Percentiles rank a stretch among this genome's conserved stretches.
Evolutionary conservation across 2,113 vertebrate species (phyloP).

Genomic region (Rhadina sibilatrix): DNA sequence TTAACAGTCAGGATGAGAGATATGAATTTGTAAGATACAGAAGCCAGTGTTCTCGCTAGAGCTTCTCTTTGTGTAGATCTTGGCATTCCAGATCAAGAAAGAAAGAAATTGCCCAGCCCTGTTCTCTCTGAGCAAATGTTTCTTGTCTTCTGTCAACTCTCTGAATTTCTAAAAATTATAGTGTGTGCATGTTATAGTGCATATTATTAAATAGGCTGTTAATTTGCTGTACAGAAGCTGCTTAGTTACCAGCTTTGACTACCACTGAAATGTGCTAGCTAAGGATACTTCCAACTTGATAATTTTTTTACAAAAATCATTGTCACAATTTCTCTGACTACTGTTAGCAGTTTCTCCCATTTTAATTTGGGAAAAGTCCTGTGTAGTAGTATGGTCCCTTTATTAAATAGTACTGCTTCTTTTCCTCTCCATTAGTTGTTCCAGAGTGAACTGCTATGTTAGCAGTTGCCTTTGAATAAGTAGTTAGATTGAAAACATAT

Average conservation of each 20-base stretch:
- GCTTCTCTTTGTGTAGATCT: background rate
- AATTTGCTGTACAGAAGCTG: background rate
- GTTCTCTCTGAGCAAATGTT: background rate
- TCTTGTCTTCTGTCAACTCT: background rate
- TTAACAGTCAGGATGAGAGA: background rate
- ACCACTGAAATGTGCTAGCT: background rate
- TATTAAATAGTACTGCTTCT: background rate
- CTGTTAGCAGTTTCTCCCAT: background rate
- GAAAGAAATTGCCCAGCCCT: background rate
- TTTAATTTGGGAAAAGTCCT: background rate
- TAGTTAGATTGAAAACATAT: background rate
- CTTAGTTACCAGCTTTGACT: background rate
- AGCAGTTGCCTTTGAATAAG: background rate
- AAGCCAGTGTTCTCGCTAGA: background rate
- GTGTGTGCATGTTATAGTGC: background rate
- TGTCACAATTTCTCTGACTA: background rate
- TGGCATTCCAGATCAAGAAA: background rate
- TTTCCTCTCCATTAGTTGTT: background rate
- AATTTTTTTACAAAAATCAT: background rate
- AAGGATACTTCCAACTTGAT: background rate
- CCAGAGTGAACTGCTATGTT: background rate
- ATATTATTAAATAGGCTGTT: background rate
- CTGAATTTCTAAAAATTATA: background rate
- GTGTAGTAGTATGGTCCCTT: rapidly evolving
- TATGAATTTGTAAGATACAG: slow-evolving; percentile 1